Evolutionary conservation across 1,140 invertebrate genomes (phyloP).

Genomic region (Heliconius hermathena): DNA sequence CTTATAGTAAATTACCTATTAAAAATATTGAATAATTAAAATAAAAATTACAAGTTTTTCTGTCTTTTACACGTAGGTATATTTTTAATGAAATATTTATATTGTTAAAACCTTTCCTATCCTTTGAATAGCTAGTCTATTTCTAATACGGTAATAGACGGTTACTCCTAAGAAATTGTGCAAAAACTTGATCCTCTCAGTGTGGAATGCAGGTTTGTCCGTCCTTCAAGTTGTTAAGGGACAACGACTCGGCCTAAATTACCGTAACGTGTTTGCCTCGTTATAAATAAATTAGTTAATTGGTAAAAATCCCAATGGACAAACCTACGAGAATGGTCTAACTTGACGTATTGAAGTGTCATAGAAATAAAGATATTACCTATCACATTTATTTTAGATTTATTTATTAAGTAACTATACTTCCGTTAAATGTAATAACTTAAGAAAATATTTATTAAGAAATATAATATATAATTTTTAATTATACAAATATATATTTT

Average conservation of each 20-base stretch:
- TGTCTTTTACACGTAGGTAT: background rate
- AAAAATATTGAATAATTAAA: background rate
- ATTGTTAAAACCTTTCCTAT: background rate
- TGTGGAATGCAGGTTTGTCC: constrained; percentile 60
- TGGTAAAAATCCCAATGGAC: constrained; percentile 46
- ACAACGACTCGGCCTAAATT: constrained; percentile 68
- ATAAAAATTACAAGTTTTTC: background rate
- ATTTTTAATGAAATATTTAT: background rate
- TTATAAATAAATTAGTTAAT: constrained; percentile 72
- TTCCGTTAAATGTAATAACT: too few species aligned
- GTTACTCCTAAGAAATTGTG: constrained; percentile 31
- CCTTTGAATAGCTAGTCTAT: background rate
- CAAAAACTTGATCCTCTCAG: constrained; percentile 43
- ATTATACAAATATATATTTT: too few species aligned
- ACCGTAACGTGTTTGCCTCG: constrained; percentile 56
- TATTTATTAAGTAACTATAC: too few species aligned
- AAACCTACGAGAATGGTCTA: background rate
- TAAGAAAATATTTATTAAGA: too few species aligned
- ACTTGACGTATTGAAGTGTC: background rate
- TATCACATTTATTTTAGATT: too few species aligned
- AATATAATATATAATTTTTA: too few species aligned
- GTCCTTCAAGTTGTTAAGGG: constrained; percentile 74
- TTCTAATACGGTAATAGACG: constrained; percentile 21
- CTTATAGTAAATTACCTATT: constrained; percentile 3
- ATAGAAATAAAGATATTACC: background rate